These are phyloP conservation scores for Nannoperca australis DNA, from an alignment of 2,797 vertebrate species.

Conservation along the genomic window DNA sequence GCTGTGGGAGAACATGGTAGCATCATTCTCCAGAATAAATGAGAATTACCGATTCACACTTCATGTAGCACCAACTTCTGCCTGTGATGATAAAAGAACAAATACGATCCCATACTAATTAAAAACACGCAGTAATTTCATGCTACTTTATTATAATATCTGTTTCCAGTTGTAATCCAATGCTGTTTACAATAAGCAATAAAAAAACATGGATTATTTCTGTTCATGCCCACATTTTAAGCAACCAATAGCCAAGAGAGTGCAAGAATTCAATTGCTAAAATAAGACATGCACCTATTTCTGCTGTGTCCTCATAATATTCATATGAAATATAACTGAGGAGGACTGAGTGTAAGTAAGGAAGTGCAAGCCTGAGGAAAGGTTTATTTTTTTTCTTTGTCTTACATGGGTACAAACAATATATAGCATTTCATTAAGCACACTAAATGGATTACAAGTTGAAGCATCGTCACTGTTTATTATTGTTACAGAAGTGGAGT, in stretches of 20 bases:
- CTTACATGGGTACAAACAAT: conserved; percentile 45
- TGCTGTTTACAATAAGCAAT: conserved; percentile 18
- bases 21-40: not conserved
- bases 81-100: conserved; percentile 21
- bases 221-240: conserved; percentile 10
- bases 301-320: conserved; percentile 8
- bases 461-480: conserved; percentile 49
- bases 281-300: conserved; percentile 15
- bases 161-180: conserved; percentile 28
- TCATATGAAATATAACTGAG: conserved; percentile 5
- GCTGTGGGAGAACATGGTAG: not conserved
- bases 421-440: conserved; percentile 64
- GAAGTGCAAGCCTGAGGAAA: conserved; percentile 17
- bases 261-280: conserved; percentile 5
- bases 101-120: conserved; percentile 26
- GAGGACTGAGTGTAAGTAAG: not conserved
- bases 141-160: conserved; percentile 22
- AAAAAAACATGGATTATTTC: conserved; percentile 5
- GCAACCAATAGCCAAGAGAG: not conserved
- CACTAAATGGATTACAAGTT: conserved; percentile 58
- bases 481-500: conserved; percentile 33
- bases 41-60: conserved; percentile 8
- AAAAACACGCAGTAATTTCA: conserved; percentile 27
- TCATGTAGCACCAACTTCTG: not conserved
- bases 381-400: conserved; percentile 28